Evolutionary conservation across 2,888 invertebrate species (phyloP).

Genomic region (Odontocolon sp.): DNA sequence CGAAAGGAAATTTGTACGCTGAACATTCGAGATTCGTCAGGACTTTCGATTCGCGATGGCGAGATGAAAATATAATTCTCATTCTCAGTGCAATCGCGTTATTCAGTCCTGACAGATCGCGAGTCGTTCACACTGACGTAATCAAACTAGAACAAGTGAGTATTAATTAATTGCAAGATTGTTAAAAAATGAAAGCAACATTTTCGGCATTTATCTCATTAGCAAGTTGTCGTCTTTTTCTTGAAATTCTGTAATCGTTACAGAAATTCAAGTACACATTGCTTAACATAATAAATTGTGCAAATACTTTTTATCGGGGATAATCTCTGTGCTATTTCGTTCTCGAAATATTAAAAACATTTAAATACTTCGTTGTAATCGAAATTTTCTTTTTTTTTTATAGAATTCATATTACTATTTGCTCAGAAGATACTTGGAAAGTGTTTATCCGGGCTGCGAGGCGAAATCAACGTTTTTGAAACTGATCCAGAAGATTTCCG

Average conservation of each 20-base stretch:
- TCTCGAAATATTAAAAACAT: constrained; percentile 1
- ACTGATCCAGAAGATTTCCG: constrained; percentile 94
- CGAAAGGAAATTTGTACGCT: constrained; percentile 93
- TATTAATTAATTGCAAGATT: constrained; percentile 19
- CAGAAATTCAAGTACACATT: too few relatives aligned
- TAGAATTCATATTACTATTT: constrained; percentile 95
- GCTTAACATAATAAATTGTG: too few relatives aligned
- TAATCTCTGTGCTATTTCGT: too few relatives aligned
- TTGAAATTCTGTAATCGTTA: too few relatives aligned
- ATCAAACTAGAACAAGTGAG: constrained; percentile 92
- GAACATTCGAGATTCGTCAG: constrained; percentile 93
- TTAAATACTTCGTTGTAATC: constrained; percentile 43
- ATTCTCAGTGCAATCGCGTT: constrained; percentile 95
- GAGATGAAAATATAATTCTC: constrained; percentile 95
- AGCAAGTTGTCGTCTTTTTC: too few relatives aligned
- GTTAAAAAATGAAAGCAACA: constrained; percentile 4
- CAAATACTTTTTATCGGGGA: too few relatives aligned
- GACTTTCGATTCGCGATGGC: constrained; percentile 92
- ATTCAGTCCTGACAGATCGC: constrained; percentile 91
- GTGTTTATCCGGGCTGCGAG: constrained; percentile 91
- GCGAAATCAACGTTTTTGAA: constrained; percentile 93
- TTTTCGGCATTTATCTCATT: too few relatives aligned
- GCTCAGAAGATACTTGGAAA: constrained; percentile 91
- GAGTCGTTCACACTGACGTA: constrained; percentile 91
- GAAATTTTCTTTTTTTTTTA: constrained; percentile 68